Base-by-base conservation (phyloP, 23 tunicate species). In the Styela plicata region DNA sequence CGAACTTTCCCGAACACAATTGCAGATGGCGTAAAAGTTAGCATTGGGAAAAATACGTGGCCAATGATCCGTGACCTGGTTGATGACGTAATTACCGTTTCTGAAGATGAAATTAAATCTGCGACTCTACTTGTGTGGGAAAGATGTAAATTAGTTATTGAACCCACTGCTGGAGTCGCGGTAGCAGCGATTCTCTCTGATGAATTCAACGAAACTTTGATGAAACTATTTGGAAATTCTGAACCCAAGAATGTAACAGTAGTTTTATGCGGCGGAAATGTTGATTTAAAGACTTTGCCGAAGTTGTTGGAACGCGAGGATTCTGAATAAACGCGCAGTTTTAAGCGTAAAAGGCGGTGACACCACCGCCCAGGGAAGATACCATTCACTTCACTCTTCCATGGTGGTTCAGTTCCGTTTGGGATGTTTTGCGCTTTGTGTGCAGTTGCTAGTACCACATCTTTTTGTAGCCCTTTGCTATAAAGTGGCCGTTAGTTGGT, bases 261-360 rank as follows among this genome's bases (percentile, higher is more conserved):
- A 23, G 90, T 96, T 74, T 61, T 96, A 69, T 96, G 99, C 66
- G 99, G 99, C 17, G 99, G 99, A 37, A 96, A 96, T 74, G 77
- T 82, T 32, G 99, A 96, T 70, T 69, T 93, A 7, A 13, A 13
- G 7, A 13, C 13, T 13, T 44, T 44, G 13, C 57, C 57, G 57
- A 13, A 44, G 13, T 44, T 44, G 57, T 44, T 44, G 13, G 13
- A 44, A 7, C 13, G 57, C 13, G 57, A 44, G 57, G 57, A 44
- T 13, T 44, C 13, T 5, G 57, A 13, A 44, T 44, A 44, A 44
- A n/a, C n/a, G n/a, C n/a, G n/a, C n/a, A n/a, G n/a, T n/a, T n/a
- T n/a, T n/a, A n/a, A n/a, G n/a, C n/a, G n/a, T n/a, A n/a, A n/a
- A n/a, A n/a, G n/a, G n/a, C n/a, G n/a, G n/a, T n/a, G n/a, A n/a